These are phyloP conservation scores for Mayetiola destructor DNA, from an alignment of 2,888 invertebrate genomes.

Conservation along the genomic window DNA sequence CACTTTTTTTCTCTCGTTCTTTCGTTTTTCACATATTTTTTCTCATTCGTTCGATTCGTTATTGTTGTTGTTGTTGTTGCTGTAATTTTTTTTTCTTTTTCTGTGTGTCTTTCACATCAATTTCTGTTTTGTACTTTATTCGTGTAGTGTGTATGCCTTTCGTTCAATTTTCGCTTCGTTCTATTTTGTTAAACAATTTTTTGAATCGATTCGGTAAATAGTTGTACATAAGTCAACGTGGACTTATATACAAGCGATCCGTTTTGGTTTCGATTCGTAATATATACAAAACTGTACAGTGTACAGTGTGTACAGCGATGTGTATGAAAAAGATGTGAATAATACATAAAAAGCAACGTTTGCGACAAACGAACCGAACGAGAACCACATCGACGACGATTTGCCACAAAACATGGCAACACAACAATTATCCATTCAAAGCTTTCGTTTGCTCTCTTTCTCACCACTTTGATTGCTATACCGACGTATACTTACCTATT, in stretches of 20 bases:
- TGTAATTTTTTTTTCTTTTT: too few species aligned
- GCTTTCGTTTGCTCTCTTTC: neutral
- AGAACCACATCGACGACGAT: slow-evolving; percentile 8
- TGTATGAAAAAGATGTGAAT: neutral
- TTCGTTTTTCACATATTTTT: too few species aligned
- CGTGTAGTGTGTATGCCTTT: too few species aligned
- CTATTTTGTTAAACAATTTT: slow-evolving; percentile 11
- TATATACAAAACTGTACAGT: too few species aligned
- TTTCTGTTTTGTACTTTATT: too few species aligned
- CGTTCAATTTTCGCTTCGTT: slow-evolving; percentile 10
- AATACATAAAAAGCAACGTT: neutral
- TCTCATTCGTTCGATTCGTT: too few species aligned
- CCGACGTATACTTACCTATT: too few species aligned
- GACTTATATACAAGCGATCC: neutral
- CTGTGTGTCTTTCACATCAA: too few species aligned
- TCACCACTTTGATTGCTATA: neutral
- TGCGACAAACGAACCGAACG: slow-evolving; percentile 11
- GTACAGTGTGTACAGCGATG: neutral
- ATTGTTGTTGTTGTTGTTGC: too few species aligned
- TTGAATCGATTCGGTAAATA: slow-evolving; percentile 7
- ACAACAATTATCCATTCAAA: slow-evolving; percentile 12
- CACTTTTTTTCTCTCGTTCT: neutral
- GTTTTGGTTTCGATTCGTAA: neutral
- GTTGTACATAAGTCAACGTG: slow-evolving; percentile 1
- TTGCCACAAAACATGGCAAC: slow-evolving; percentile 10